phyloP scores from a whole-genome alignment of 2,113 vertebrate species.

The Sialia sialis region DNA sequence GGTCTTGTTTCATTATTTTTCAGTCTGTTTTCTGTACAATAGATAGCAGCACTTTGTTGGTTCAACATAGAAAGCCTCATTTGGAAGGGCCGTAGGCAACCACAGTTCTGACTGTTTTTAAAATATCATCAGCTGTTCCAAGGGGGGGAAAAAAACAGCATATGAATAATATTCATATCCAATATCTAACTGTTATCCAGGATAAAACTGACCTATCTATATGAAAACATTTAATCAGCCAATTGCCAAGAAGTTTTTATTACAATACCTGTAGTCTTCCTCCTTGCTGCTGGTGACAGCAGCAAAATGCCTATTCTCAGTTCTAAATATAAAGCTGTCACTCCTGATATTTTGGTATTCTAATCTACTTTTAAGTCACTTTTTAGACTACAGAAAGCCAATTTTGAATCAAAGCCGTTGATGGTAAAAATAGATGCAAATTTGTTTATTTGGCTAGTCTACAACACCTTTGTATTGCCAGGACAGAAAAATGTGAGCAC shows the following conservation, averaged over 20 bases:
- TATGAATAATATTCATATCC: background rate
- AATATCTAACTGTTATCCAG: background rate
- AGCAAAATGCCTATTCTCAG: background rate
- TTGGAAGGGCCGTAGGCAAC: background rate
- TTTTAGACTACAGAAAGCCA: background rate
- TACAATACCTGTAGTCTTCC: background rate
- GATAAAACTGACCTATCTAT: background rate
- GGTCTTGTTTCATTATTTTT: background rate
- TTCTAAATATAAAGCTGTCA: background rate
- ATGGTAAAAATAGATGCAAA: background rate
- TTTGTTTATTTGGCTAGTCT: background rate
- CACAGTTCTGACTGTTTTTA: background rate
- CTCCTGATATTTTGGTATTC: background rate
- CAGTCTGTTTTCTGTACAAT: background rate
- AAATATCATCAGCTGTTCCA: background rate
- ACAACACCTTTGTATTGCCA: background rate
- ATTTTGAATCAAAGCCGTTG: background rate
- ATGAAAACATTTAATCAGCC: background rate
- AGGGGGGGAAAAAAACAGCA: fast-evolving
- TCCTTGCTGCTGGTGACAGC: background rate
- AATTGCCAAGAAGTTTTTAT: background rate
- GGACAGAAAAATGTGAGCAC: background rate
- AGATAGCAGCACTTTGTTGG: background rate
- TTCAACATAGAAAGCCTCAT: background rate
- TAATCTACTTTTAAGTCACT: background rate